Percentiles rank a stretch among this genome's conserved stretches.
Evolutionary conservation across 2,113 vertebrate genomes (phyloP).

Genomic region (Misgurnus anguillicaudatus): DNA sequence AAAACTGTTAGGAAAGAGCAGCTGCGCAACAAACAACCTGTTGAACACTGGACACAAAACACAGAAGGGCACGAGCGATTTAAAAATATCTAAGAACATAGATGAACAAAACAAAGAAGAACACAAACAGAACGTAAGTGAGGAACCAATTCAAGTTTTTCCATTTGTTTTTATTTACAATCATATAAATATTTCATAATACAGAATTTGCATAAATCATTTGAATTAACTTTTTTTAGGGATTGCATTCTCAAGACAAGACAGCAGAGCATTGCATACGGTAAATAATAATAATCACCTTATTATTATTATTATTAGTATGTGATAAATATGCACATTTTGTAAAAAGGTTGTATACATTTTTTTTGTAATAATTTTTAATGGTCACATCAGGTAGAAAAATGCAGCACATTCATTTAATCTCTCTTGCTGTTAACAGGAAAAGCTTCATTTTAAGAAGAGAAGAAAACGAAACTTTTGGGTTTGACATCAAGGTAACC

Average conservation of each 20-base stretch:
- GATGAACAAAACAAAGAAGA: not conserved
- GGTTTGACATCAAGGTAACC: conserved; percentile 86
- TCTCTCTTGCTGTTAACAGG: conserved; percentile 34
- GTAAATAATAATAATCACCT: not conserved
- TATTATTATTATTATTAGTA: not conserved
- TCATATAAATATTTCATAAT: not conserved
- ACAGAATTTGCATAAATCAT: not conserved
- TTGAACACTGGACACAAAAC: conserved; percentile 27
- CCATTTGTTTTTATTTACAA: not conserved
- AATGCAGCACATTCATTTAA: not conserved
- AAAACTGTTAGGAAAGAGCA: conserved; percentile 42
- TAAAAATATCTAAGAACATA: not conserved
- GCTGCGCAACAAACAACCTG: conserved; percentile 18
- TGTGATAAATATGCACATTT: too few species aligned
- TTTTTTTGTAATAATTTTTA: too few species aligned
- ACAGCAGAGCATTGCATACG: not conserved
- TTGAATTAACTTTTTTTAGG: not conserved
- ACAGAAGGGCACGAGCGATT: conserved; percentile 15
- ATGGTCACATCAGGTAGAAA: too few species aligned
- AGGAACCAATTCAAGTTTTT: not conserved
- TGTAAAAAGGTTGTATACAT: too few species aligned
- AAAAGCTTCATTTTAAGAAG: conserved; percentile 66
- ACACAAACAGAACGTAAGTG: conserved; percentile 7
- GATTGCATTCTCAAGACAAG: not conserved
- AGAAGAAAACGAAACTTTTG: conserved; percentile 79